Percentiles rank a stretch among this genome's conserved stretches.
These are phyloP conservation scores for Dryas iulia DNA, from an alignment of 1,140 invertebrate genomes.

Conservation along the genomic window DNA sequence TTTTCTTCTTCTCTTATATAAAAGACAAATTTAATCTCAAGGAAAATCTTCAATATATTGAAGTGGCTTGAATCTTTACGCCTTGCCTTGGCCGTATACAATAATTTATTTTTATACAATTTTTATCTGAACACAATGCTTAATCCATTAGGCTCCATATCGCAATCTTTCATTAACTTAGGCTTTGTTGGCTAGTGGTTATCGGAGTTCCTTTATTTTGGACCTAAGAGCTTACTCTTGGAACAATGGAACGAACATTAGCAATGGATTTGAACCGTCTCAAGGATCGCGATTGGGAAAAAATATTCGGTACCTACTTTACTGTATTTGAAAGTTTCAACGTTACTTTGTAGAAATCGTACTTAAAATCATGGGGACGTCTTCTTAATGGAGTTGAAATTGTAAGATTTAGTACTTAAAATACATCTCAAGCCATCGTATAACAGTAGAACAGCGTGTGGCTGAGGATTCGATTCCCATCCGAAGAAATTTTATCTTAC, in stretches of 20 bases:
- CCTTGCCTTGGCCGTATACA: no score
- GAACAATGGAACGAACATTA: slow-evolving; percentile 49
- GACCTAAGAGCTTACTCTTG: slow-evolving; percentile 24
- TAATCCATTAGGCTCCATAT: slow-evolving; percentile 28
- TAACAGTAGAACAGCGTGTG: no score
- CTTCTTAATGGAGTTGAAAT: no score
- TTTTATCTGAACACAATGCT: slow-evolving; percentile 6
- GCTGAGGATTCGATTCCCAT: no score
- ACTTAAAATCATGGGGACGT: no score
- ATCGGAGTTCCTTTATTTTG: slow-evolving; percentile 35
- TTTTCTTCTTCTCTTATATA: no score
- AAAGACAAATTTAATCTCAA: background rate
- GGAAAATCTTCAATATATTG: background rate
- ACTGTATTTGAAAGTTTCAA: background rate
- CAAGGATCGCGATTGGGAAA: slow-evolving; percentile 28
- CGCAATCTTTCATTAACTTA: slow-evolving; percentile 40
- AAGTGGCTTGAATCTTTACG: no score
- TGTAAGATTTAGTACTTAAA: no score
- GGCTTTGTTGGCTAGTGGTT: slow-evolving; percentile 43
- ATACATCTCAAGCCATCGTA: no score
- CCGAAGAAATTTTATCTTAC: no score
- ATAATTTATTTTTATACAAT: no score
- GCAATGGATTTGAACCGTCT: slow-evolving; percentile 39
- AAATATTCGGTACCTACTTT: slow-evolving; percentile 26
- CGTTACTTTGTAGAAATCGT: no score